Percentiles rank a stretch among this genome's conserved stretches.
These are phyloP conservation scores for Eledona agricola DNA, from an alignment of 2,888 invertebrate species.

Conservation along the genomic window DNA sequence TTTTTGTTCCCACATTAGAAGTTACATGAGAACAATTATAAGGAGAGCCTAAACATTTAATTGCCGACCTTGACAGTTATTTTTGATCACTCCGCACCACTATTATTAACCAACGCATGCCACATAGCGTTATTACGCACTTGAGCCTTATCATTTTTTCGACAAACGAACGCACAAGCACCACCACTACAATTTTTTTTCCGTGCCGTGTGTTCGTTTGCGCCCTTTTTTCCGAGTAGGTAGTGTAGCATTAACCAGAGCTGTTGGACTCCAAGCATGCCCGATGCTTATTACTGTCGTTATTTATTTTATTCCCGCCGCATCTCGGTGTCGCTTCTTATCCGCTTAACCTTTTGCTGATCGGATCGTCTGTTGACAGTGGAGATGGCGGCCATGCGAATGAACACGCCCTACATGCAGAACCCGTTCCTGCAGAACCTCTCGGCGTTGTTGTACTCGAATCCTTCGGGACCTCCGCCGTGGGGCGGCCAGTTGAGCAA, in stretches of 20 bases:
- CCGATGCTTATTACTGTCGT: slow-evolving; percentile 16
- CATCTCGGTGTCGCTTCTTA: neutral
- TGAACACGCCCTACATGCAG: slow-evolving; percentile 58
- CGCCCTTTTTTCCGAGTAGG: slow-evolving; percentile 22
- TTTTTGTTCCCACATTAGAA: too few species aligned
- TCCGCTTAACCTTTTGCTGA: too few species aligned
- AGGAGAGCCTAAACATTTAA: too few species aligned
- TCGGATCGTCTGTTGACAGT: slow-evolving; percentile 62
- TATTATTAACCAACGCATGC: too few species aligned
- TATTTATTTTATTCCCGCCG: slow-evolving; percentile 29
- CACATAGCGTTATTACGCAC: too few species aligned
- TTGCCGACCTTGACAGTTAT: too few species aligned
- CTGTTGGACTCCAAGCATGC: slow-evolving; percentile 23
- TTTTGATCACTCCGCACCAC: too few species aligned
- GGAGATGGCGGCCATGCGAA: slow-evolving; percentile 71
- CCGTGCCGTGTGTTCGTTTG: too few species aligned
- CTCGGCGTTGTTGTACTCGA: slow-evolving; percentile 55
- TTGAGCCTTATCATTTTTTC: too few species aligned
- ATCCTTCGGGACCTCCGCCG: slow-evolving; percentile 48
- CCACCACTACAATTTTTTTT: slow-evolving; percentile 23
- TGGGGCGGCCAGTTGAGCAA: slow-evolving; percentile 61
- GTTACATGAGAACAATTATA: too few species aligned
- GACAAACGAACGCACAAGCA: slow-evolving; percentile 17
- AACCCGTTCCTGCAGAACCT: slow-evolving; percentile 60
- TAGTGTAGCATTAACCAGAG: slow-evolving; percentile 28